Evolutionary conservation across 2,113 vertebrate species (phyloP).

Genomic region (Desmodus rotundus): DNA sequence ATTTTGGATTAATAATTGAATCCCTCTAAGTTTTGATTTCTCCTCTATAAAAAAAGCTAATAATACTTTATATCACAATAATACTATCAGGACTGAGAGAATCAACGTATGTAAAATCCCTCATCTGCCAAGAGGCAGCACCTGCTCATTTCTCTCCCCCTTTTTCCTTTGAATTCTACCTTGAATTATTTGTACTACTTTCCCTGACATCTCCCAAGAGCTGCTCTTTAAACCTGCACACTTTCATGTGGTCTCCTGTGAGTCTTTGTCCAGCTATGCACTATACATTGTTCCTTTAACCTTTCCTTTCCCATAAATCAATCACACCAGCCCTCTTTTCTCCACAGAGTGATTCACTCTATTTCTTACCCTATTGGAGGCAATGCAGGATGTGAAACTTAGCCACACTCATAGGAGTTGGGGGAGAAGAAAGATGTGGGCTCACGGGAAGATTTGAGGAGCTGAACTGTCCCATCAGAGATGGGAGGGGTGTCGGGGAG

Average conservation of each 20-base stretch:
- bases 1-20: background rate
- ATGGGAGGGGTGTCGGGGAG: background rate
- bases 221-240: background rate
- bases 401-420: slow-evolving; percentile 39
- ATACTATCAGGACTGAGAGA: background rate
- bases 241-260: background rate
- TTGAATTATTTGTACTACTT: background rate
- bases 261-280: slow-evolving; percentile 44
- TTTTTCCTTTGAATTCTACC: background rate
- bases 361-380: background rate
- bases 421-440: slow-evolving; percentile 20
- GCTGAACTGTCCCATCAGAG: slow-evolving; percentile 54
- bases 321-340: background rate
- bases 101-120: background rate
- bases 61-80: background rate
- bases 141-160: background rate
- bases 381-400: slow-evolving; percentile 51
- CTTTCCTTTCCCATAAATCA: slow-evolving; percentile 57
- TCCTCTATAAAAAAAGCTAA: background rate
- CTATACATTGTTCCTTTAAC: slow-evolving; percentile 61
- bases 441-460: slow-evolving; percentile 31
- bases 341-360: slow-evolving; percentile 46
- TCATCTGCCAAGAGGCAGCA: background rate
- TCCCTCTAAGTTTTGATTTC: background rate
- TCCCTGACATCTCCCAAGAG: background rate